A percentile compares a stretch with the other conserved stretches of the same genome.
These are phyloP conservation scores for Melospiza georgiana DNA, from an alignment of 2,113 vertebrate species.

Conservation along the genomic window DNA sequence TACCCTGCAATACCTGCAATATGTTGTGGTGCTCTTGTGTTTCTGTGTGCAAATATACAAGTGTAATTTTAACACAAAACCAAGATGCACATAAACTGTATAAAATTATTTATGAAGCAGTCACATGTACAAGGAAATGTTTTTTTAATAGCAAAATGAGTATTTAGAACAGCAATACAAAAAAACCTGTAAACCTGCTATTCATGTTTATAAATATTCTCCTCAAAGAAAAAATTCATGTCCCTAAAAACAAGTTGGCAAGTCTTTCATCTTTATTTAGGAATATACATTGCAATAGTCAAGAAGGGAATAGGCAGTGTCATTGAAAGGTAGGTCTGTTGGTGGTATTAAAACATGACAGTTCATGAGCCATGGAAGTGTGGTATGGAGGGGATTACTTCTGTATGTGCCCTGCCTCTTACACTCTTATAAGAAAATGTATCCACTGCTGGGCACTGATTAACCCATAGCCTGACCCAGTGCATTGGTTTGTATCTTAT, in stretches of 20 bases:
- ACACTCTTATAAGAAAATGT: not conserved
- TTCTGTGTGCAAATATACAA: too few species aligned
- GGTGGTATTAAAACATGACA: not conserved
- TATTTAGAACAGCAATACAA: not conserved
- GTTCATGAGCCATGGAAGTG: not conserved
- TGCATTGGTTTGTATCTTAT: conserved; percentile 12
- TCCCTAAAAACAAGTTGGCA: not conserved
- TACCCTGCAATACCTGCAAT: fast-evolving
- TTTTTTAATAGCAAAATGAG: not conserved
- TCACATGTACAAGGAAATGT: not conserved
- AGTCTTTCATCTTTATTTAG: not conserved
- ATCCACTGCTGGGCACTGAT: not conserved
- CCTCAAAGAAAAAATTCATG: not conserved
- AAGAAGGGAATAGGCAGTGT: not conserved
- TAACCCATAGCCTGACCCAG: not conserved
- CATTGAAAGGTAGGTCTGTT: not conserved
- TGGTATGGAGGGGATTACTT: fast-evolving
- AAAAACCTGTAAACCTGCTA: not conserved
- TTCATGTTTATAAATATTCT: not conserved
- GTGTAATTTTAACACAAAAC: not conserved
- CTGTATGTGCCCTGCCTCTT: not conserved
- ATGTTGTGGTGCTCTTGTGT: not conserved
- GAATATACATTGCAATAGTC: not conserved
- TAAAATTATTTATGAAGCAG: not conserved
- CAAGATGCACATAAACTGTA: not conserved